Conservation (phyloP, 2,113 vertebrate species). For the Hypanus sabinus region DNA sequence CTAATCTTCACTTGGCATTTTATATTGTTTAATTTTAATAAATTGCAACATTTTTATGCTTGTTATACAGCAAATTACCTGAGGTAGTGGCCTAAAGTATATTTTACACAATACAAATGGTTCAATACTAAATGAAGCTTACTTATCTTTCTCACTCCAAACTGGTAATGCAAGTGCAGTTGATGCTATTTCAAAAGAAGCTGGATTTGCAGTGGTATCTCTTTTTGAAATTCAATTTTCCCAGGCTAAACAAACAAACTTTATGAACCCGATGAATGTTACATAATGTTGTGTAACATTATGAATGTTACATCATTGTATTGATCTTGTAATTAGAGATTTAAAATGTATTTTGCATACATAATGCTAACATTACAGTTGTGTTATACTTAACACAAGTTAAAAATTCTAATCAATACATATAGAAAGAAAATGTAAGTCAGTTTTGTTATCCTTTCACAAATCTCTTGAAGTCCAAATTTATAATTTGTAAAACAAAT, state of each 20-base stretch:
- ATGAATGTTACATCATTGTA: neutral
- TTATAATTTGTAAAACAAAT: neutral
- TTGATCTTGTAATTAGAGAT: neutral
- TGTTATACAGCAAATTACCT: neutral
- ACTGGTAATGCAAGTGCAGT: slow-evolving; percentile 6
- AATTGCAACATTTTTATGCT: neutral
- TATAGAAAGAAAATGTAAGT: neutral
- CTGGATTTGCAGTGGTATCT: slow-evolving; percentile 28
- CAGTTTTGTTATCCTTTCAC: neutral
- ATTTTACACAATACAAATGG: neutral
- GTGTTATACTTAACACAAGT: neutral
- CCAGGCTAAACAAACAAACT: neutral
- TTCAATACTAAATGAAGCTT: neutral
- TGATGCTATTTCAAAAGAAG: neutral
- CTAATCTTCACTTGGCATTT: neutral
- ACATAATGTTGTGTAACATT: neutral
- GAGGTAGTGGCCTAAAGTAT: neutral
- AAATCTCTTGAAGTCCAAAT: neutral
- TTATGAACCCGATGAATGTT: neutral
- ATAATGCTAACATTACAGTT: neutral
- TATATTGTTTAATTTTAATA: neutral
- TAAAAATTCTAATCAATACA: neutral
- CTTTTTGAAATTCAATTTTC: slow-evolving; percentile 35
- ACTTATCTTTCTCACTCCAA: slow-evolving; percentile 16
- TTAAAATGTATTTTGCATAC: slow-evolving; percentile 1